These are phyloP conservation scores for Dromaius novaehollandiae DNA, from an alignment of 2,113 vertebrate genomes.

Conservation along the genomic window DNA sequence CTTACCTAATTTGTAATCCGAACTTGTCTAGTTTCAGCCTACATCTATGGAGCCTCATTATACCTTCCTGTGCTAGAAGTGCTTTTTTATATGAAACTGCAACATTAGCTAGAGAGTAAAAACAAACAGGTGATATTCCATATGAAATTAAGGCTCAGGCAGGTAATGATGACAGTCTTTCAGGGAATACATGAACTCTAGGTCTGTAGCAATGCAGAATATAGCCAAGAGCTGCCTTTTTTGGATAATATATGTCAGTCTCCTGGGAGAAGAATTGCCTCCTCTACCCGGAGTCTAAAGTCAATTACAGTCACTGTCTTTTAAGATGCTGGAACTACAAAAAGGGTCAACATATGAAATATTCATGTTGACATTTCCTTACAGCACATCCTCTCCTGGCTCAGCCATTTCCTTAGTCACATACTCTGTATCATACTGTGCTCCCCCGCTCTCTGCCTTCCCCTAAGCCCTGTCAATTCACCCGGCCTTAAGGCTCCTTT, in stretches of 20 bases:
- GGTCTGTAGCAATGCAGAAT: background rate
- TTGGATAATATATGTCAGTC: background rate
- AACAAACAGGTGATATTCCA: background rate
- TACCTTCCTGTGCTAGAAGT: background rate
- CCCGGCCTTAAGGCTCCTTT: background rate
- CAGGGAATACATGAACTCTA: background rate
- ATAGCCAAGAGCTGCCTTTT: conserved; percentile 27
- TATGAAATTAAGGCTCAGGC: conserved; percentile 10
- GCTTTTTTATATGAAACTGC: background rate
- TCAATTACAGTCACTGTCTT: conserved; percentile 49
- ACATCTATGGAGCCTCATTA: background rate
- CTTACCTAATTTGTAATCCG: conserved; percentile 27
- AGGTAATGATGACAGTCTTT: conserved; percentile 18
- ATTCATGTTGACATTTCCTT: conserved; percentile 67
- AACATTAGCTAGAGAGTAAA: conserved; percentile 11
- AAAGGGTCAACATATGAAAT: conserved; percentile 65
- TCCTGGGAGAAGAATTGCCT: conserved; percentile 3
- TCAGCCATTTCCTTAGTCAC: conserved; percentile 26
- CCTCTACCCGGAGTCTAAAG: background rate
- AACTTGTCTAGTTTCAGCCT: background rate
- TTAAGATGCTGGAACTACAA: conserved; percentile 29
- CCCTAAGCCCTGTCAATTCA: conserved; percentile 1
- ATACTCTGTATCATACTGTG: background rate
- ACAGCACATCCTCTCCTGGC: background rate
- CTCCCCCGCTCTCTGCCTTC: background rate